phyloP scores from a whole-genome alignment of 2,113 vertebrate genomes.

The Triplophysa rosa region DNA sequence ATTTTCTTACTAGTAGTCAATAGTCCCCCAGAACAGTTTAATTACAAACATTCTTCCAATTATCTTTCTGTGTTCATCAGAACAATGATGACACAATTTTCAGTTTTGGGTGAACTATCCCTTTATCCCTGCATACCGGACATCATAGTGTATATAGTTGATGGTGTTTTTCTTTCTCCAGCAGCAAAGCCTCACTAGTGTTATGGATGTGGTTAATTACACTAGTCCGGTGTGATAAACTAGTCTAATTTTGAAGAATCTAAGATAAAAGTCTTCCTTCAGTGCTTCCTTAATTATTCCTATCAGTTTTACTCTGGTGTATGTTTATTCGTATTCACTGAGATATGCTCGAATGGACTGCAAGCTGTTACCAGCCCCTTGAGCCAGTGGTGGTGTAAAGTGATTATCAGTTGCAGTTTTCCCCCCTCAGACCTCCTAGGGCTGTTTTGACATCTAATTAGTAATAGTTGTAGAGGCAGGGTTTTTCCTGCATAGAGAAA shows the following conservation, averaged over 20 bases:
- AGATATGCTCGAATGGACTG: constrained; percentile 40
- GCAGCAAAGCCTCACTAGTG: constrained; percentile 4
- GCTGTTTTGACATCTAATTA: constrained; percentile 46
- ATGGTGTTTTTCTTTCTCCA: not conserved
- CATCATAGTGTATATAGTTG: no score
- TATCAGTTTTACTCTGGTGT: constrained; percentile 14
- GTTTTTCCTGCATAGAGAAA: no score
- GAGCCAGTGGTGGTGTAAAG: constrained; percentile 19
- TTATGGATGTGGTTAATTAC: constrained; percentile 44
- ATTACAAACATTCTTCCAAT: no score
- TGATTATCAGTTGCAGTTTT: constrained; percentile 39
- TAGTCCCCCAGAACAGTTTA: no score
- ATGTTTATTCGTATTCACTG: constrained; percentile 45
- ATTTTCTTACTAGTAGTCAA: no score
- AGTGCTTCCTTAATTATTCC: constrained; percentile 49
- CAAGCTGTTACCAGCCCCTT: constrained; percentile 48
- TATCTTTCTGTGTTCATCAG: no score
- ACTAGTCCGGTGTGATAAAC: constrained; percentile 40
- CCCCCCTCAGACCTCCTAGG: constrained; percentile 22
- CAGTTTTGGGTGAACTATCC: no score
- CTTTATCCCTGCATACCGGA: no score
- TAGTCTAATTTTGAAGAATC: constrained; percentile 38
- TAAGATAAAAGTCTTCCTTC: constrained; percentile 34
- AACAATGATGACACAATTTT: no score
- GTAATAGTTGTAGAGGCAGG: constrained; percentile 15